phyloP scores from a whole-genome alignment of 2,888 invertebrate genomes.

The Hylaea fasciaria region DNA sequence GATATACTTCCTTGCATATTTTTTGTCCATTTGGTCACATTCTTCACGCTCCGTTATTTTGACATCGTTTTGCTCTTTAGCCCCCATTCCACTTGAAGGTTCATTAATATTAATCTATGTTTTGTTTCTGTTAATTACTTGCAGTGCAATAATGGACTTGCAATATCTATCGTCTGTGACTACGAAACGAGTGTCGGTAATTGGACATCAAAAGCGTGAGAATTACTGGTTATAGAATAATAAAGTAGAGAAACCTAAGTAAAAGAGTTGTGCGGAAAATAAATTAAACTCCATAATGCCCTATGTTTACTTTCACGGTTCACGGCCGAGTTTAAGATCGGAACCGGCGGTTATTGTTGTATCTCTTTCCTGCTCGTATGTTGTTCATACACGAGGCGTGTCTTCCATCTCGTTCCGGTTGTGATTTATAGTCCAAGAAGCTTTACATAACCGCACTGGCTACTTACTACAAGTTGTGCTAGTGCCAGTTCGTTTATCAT shows the following conservation, averaged over 20 bases:
- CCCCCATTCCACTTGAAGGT: slow-evolving; percentile 33
- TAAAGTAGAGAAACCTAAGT: slow-evolving; percentile 41
- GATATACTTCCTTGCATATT: slow-evolving; percentile 38
- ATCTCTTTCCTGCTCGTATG: slow-evolving; percentile 48
- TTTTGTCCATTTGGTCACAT: slow-evolving; percentile 35
- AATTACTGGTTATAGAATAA: slow-evolving; percentile 37
- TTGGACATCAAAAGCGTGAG: slow-evolving; percentile 29
- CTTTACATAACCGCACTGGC: slow-evolving; percentile 68
- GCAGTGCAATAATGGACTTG: slow-evolving; percentile 35
- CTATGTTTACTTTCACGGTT: slow-evolving; percentile 73
- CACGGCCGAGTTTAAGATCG: slow-evolving; percentile 64
- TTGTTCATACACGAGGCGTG: slow-evolving; percentile 36
- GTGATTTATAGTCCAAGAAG: slow-evolving; percentile 73
- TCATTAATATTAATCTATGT: slow-evolving; percentile 37
- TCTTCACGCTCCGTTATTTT: slow-evolving; percentile 37
- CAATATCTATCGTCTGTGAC: slow-evolving; percentile 28
- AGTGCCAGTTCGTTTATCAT: slow-evolving; percentile 68
- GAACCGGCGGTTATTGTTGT: slow-evolving; percentile 40
- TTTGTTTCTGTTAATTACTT: slow-evolving; percentile 43
- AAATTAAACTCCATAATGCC: slow-evolving; percentile 59
- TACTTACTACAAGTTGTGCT: slow-evolving; percentile 68
- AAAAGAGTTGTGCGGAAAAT: slow-evolving; percentile 55
- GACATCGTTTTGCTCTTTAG: slow-evolving; percentile 40
- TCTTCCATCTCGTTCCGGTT: slow-evolving; percentile 55
- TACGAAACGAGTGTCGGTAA: slow-evolving; percentile 19